These are phyloP conservation scores for Xestia c-nigrum DNA, from an alignment of 2,888 invertebrate species.

Conservation along the genomic window DNA sequence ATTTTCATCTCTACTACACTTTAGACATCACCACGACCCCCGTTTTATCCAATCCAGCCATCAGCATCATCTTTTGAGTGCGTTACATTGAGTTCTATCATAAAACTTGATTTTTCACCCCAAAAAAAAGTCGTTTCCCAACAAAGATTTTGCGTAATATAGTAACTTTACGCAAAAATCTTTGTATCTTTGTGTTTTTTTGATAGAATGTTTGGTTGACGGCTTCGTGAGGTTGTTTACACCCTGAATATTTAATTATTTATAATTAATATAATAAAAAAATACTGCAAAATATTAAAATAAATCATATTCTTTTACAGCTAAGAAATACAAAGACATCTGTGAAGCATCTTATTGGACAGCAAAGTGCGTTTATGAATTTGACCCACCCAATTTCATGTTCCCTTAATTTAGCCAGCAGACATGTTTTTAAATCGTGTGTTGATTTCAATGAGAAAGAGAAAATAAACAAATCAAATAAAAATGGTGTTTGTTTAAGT, in stretches of 20 bases:
- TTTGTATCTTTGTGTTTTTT: no score
- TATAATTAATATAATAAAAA: neutral
- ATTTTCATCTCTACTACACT: neutral
- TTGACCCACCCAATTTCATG: conserved; percentile 73
- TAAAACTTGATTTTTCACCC: no score
- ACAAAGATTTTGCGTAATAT: no score
- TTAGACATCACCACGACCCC: no score
- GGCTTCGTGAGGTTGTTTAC: no score
- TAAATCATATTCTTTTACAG: conserved; percentile 68
- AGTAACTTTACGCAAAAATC: no score
- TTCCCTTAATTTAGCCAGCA: conserved; percentile 68
- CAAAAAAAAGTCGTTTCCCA: no score
- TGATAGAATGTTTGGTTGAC: no score
- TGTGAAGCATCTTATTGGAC: conserved; percentile 76
- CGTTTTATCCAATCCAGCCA: no score
- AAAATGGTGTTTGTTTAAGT: conserved; percentile 10
- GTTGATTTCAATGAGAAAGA: conserved; percentile 4
- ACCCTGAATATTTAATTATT: no score
- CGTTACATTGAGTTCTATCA: no score
- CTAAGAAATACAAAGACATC: conserved; percentile 75
- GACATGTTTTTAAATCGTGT: neutral
- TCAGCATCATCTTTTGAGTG: no score
- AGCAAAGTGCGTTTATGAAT: conserved; percentile 78
- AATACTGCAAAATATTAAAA: neutral
- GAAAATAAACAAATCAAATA: conserved; percentile 1